Conservation (phyloP, 2,888 invertebrate genomes). For the Chrysotoxum bicinctum region DNA sequence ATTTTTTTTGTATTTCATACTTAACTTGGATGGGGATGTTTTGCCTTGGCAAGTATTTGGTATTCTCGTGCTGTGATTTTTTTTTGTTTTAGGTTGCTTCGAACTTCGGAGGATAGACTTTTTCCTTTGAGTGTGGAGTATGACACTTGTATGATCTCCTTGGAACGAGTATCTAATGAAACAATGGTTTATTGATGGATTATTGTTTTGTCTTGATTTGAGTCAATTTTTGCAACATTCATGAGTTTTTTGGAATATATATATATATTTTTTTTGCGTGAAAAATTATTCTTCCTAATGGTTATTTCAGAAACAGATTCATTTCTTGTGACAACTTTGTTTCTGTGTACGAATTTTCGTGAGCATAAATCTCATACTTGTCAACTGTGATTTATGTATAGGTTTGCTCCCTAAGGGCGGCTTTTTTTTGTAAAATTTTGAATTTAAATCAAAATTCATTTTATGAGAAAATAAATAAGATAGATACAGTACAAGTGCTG, state of each 20-base stretch:
- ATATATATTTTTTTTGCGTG: neutral
- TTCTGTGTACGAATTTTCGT: neutral
- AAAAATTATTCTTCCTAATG: neutral
- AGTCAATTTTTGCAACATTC: neutral
- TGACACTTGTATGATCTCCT: constrained; percentile 18
- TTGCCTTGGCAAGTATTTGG: constrained; percentile 4
- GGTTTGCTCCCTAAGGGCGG: too few relatives aligned
- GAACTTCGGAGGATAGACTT: neutral
- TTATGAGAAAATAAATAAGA: neutral
- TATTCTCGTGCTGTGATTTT: constrained; percentile 2
- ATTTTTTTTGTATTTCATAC: neutral
- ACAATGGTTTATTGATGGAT: constrained; percentile 18
- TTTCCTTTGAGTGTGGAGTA: neutral
- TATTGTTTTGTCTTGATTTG: neutral
- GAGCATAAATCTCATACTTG: neutral
- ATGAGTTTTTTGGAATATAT: neutral
- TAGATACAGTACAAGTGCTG: too few relatives aligned
- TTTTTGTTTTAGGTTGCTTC: neutral
- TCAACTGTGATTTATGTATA: neutral
- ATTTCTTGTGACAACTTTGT: neutral
- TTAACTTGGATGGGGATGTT: neutral
- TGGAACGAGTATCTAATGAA: constrained; percentile 1
- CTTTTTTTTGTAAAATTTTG: neutral
- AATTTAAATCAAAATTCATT: neutral
- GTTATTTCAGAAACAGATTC: neutral